Base-by-base conservation (phyloP, 2,888 invertebrate genomes). In the Mesodorylaimus sp. region DNA sequence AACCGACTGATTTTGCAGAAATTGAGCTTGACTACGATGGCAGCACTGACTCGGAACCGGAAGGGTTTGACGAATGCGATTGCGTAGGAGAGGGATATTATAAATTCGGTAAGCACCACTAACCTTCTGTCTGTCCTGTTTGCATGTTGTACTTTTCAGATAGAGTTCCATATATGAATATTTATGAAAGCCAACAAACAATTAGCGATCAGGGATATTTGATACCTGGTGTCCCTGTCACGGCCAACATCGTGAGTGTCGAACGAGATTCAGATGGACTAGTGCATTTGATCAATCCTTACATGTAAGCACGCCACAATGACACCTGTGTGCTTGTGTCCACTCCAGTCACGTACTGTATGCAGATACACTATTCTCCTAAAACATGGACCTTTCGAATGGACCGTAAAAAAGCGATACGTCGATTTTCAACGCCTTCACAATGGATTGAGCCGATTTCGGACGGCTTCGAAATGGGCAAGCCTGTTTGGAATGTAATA, bases 401-500 rank as follows among this genome's bases (percentile, higher is more conserved):
- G 95, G 95, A 79, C 77, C 1, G 79, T 95, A 39, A 81, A 81
- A 63, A 81, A 83, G 60, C 76, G 93, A 19, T 93, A 91, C 70
- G 88, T 88, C 64, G 87, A 95, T 65, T 84, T 95, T 57, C 78
- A 81, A 39, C 77, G 80, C 58, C 73, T 95, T 1, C 89, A 93
- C 65, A 84, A 88, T 62, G 83, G 87, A 61, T 72, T 95, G 1
- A 74, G 80, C 37, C 68, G 91, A 47, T 70, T 66, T 57, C 57
- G 68, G 38, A 66, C 69, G 24, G 60, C 61, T 44, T 62, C 66
- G 48, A 56, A 59, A 25, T 54, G 66, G 16, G 58, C 59, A 47
- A 58, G 59, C 2, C 65, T 65, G 1, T 57, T 63, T 16, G 53
- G 61, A 53, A 57, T 59, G 63, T 60, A n/a, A 39, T n/a, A n/a